Base-by-base conservation (phyloP, 2,888 invertebrate genomes). In the Diadegma fenestrale region DNA sequence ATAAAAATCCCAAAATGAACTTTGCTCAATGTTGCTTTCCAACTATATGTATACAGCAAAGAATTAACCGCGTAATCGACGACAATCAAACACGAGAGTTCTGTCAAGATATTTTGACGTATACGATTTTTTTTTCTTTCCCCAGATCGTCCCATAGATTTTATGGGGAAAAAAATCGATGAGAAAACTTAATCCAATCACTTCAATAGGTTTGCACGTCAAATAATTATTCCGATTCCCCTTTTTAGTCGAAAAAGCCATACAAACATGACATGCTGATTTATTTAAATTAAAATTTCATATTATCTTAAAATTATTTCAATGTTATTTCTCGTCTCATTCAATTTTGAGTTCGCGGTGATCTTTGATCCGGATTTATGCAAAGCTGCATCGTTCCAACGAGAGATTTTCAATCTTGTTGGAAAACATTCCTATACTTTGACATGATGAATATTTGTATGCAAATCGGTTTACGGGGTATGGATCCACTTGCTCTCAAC, bases 361-460 rank as follows among this genome's bases (percentile, higher is more conserved):
- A 66, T 66, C 43, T 22, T 26, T 48, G 48, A 71, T 51, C 48
- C 45, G 45, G 78, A 85, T 85, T 85, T 78, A 85, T 85, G 85
- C 81, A 85, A 86, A 86, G 75, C 71, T 61, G 48, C 41, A 82
- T 80, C 80, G 82, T 82, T 76, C 83, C 37, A 73, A 78, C 84
- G 64, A 80, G 82, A 51, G 82, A 84, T 82, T 84, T 84, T 78
- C 83, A 80, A 82, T 86, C 82, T 85, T 51, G 71, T 73, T 54
- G 71, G 45, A 78, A 84, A 80, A 63, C 81, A 80, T 72, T 71
- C 72, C 45, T 51, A 48, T 68, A 68, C 64, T 58, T 48, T 22
- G 26, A 72, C 54, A 51, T 78, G 75, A 84, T 86, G 84, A 84
- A 86, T 86, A 87, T 87, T 87, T 87, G 80, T 85, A 87, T 87